Evolutionary conservation across 2,797 vertebrate genomes (phyloP), one percentile per base, ranked within the genome.

Genomic region (Pangasius mekongensis): DNA sequence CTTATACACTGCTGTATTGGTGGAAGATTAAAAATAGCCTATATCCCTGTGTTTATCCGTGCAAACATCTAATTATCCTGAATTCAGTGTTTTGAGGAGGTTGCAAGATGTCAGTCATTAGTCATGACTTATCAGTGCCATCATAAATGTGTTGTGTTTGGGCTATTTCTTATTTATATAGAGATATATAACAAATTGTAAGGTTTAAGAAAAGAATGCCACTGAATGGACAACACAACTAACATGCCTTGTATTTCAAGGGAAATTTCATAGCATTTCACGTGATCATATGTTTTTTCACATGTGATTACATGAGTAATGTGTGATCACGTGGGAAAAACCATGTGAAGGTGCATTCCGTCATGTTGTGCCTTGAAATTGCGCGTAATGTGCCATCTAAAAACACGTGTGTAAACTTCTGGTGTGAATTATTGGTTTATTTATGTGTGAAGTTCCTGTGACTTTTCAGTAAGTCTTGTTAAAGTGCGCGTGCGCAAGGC

Each of bases 1-100:
- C 82, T 85, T 69, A 67, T 13, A 90, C 85, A 86, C 62, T 84
- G 27, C 0, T 18, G 13, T 36, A 69, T 24, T 24, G 83, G 11
- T 24, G 64, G 64, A 67, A 49, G 16, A 69, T 49, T 66, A 36
- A 24, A 36, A 64, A 83, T 54, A 24, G 11, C n/a, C 49, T 3
- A 13, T 13, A 49, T 1, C 56, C 39, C 5, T 64, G 11, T 82
- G 60, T 64, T 64, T 69, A 58, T 67, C 62, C 20, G 9, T 18
- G 9, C 9, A 66, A 83, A 83, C 81, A 18, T 43, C 78, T 1
- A 60, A 8, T 49, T 18, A 18, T 66, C 60, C 43, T 8, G 27
- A 77, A 54, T 52, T 14, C 39, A 13, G 7, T 81, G 30, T 58
- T 58, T 80, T 58, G 20, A 11, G 2, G 3, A 6, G 16, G 49